phyloP scores from a whole-genome alignment of 2,797 vertebrate species.

The Diplodus sargus region DNA sequence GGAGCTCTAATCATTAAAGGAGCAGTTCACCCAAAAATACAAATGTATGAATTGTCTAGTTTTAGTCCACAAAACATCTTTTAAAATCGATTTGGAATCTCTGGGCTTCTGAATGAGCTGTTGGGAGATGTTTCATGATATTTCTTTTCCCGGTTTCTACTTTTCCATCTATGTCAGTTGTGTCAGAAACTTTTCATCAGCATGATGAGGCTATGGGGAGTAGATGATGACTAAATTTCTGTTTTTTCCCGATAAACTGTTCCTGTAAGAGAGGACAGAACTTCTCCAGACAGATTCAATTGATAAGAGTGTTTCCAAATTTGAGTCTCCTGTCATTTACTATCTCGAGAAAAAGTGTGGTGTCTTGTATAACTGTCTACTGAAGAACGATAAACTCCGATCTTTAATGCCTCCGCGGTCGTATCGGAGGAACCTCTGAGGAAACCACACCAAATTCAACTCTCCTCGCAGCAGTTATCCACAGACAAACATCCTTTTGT shows the following conservation, averaged over 20 bases:
- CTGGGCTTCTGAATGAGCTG: too few relatives aligned
- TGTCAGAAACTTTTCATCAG: too few relatives aligned
- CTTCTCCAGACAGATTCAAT: not conserved
- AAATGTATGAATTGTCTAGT: too few relatives aligned
- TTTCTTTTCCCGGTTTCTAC: too few relatives aligned
- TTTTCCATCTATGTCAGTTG: too few relatives aligned
- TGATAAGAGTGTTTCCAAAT: not conserved
- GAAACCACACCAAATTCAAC: conserved; percentile 57
- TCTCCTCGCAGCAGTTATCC: conserved; percentile 50
- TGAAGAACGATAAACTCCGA: conserved; percentile 35
- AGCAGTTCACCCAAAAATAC: too few relatives aligned
- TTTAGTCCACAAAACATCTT: too few relatives aligned
- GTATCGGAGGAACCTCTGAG: conserved; percentile 31
- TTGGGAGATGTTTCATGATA: too few relatives aligned
- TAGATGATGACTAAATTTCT: too few relatives aligned
- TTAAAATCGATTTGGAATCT: too few relatives aligned
- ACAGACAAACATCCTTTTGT: conserved; percentile 71
- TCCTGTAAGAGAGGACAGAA: not conserved
- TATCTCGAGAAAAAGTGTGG: not conserved
- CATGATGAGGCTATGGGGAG: too few relatives aligned
- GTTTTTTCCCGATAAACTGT: too few relatives aligned
- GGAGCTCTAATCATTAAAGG: not conserved
- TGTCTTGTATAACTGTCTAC: not conserved
- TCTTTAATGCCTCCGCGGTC: conserved; percentile 29
- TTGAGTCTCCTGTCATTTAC: not conserved